Evolutionary conservation across 2,797 vertebrate species (phyloP), one percentile per base, ranked within the genome.

Genomic region (Neostethus bicornis): DNA sequence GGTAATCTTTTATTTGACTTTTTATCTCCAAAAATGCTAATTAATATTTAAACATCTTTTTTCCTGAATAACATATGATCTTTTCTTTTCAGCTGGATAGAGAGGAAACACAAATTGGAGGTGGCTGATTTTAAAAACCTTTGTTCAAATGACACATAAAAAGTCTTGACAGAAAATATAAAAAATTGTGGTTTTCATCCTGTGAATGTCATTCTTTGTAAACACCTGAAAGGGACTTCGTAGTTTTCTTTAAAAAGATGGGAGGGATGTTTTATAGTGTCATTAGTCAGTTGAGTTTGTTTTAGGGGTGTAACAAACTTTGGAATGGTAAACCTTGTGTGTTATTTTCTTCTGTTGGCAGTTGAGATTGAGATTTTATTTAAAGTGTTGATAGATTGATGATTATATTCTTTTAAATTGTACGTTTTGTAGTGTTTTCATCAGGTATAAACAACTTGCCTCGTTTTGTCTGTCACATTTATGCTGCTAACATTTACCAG

Each of bases 41-140:
- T 47, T 38, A 3, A 34, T 17, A 17, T 44, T 61, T 0, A 26
- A 57, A 11, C 39, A 12, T 19, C 19, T 35, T 39, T 5, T 6
- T 50, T 1, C 45, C 28, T 61, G 1, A 78, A 55, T 66, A 14
- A 31, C 14, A 12, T 58, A 45, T 3, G 60, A 35, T 60, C 17
- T 54, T 61, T 5, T 39, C 17, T 16, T 66, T 65, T 44, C 66
- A 80, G 79, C 60, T 74, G 76, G 63, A 58, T 90, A 67, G 89
- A 28, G 48, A 44, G 2, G 31, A 49, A 51, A 59, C 52, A 46
- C 55, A 59, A 51, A 49, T 10, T 34, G 17, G 24, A 53, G 7
- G 31, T 34, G 13, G 43, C 25, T 47, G 10, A 34, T 53, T 57
- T 66, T 2, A 17, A 39, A 39, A 47, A 54, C n/a, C 6, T 37